Conservation (phyloP, 2,113 vertebrate species). For the Struthio camelus region DNA sequence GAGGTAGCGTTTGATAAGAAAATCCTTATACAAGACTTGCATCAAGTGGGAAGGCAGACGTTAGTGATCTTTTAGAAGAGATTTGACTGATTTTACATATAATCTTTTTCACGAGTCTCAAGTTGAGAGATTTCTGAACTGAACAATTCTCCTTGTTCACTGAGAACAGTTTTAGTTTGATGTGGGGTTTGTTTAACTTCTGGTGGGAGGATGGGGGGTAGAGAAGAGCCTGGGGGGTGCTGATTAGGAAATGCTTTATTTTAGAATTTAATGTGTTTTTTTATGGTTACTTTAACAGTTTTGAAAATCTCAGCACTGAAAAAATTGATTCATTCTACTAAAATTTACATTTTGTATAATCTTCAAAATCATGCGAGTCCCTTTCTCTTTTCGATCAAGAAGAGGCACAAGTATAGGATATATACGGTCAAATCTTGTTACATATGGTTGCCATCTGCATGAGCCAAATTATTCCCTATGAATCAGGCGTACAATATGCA, state of each 20-base stretch:
- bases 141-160: background rate
- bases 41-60: background rate
- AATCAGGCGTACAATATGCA: constrained; percentile 24
- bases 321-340: background rate
- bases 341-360: background rate
- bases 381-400: background rate
- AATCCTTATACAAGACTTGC: background rate
- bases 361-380: background rate
- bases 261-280: background rate
- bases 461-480: constrained; percentile 29
- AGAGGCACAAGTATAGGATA: background rate
- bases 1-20: background rate
- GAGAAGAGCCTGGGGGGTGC: background rate
- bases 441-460: constrained; percentile 55
- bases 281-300: background rate
- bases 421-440: background rate
- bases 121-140: background rate
- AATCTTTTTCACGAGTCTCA: background rate
- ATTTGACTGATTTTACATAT: background rate
- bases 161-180: background rate
- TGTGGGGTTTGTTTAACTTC: background rate
- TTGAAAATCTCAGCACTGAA: background rate
- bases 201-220: background rate
- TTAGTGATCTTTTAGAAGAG: background rate
- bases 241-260: background rate